Percentiles rank a stretch among this genome's conserved stretches.
Conservation (phyloP, 2,888 invertebrate genomes). For the Drymonia ruficornis region DNA sequence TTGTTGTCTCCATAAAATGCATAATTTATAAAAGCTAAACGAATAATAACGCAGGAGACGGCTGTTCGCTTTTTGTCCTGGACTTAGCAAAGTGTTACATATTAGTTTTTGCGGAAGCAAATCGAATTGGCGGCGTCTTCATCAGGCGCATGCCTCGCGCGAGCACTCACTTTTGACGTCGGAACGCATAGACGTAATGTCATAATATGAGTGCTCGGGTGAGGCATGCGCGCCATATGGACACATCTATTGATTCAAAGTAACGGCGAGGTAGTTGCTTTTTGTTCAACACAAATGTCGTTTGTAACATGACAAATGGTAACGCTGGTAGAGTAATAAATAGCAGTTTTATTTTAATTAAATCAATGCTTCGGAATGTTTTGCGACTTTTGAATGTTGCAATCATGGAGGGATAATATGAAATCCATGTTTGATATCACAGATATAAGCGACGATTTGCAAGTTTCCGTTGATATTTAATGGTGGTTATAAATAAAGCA, state of each 20-base stretch:
- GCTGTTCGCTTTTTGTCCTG: conserved; percentile 59
- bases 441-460: conserved; percentile 29
- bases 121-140: too few relatives aligned
- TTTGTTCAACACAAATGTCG: conserved; percentile 51
- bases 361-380: conserved; percentile 27
- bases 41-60: conserved; percentile 57
- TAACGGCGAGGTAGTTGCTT: conserved; percentile 49
- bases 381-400: conserved; percentile 27
- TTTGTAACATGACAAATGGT: conserved; percentile 52
- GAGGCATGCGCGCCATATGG: too few relatives aligned
- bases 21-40: conserved; percentile 78
- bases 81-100: conserved; percentile 60
- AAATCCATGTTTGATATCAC: conserved; percentile 23
- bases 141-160: too few relatives aligned
- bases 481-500: conserved; percentile 42
- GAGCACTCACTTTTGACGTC: too few relatives aligned
- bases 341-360: conserved; percentile 34
- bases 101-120: conserved; percentile 63
- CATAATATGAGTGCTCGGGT: too few relatives aligned
- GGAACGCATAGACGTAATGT: too few relatives aligned
- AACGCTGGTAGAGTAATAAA: conserved; percentile 27
- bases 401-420: conserved; percentile 31
- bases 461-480: conserved; percentile 48
- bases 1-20: conserved; percentile 79
- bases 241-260: conserved; percentile 50